These are phyloP conservation scores for Stegana nigrithorax DNA, from an alignment of 2,888 invertebrate species.

Conservation along the genomic window DNA sequence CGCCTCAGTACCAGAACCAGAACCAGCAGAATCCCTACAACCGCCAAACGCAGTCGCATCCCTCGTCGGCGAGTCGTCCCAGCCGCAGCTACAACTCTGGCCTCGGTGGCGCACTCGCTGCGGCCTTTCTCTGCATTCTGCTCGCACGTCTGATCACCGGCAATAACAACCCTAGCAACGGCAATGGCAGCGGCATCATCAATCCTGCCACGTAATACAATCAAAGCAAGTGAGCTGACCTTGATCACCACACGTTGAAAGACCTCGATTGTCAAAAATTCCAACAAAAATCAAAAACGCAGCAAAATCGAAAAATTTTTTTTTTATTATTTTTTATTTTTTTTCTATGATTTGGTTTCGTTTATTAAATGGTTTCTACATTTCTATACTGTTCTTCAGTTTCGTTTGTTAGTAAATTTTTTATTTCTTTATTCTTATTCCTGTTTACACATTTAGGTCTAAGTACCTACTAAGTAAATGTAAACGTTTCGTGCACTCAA, in stretches of 20 bases:
- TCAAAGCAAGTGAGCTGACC: not conserved
- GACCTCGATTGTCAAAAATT: not conserved
- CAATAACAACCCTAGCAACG: not conserved
- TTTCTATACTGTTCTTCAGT: too few species aligned
- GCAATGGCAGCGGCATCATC: not conserved
- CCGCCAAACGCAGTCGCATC: conserved; percentile 66
- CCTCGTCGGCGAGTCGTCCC: conserved; percentile 41
- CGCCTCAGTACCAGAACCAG: conserved; percentile 66
- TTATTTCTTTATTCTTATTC: too few species aligned
- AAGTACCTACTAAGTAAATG: too few species aligned
- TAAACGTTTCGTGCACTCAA: too few species aligned
- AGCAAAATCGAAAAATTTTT: not conserved
- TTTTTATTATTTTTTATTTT: not conserved
- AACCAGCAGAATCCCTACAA: conserved; percentile 66
- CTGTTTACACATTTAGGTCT: too few species aligned
- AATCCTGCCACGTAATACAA: not conserved
- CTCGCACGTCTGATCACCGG: not conserved
- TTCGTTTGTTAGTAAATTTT: too few species aligned
- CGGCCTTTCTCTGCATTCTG: not conserved
- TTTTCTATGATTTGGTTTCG: not conserved
- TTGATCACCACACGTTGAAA: not conserved
- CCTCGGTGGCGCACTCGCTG: conserved; percentile 14
- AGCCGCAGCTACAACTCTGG: not conserved
- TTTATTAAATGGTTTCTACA: too few species aligned
- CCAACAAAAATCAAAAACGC: not conserved